Base-by-base conservation (phyloP, 2,888 invertebrate species). In the Apotomis betuletana region DNA sequence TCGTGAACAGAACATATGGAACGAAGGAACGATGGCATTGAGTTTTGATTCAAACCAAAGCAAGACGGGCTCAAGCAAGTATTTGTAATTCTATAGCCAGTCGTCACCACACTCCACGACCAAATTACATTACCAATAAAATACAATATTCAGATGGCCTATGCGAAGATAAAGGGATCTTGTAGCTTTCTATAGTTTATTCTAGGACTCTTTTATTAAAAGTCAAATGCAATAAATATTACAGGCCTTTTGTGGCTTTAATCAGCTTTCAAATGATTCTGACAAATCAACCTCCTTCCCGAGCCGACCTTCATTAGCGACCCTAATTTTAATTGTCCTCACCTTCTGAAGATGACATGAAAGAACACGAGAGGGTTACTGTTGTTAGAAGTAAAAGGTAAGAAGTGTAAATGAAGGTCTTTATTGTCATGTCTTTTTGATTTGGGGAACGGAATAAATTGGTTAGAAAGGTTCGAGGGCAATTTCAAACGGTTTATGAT, bases 321-420 rank as follows among this genome's bases (percentile, higher is more conserved):
- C 36, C 59, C 49, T 59, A 67, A 67, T 67, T 51, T 67, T 36
- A 67, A 67, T 58, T 38, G 51, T 58, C 67, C 67, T 36, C 58
- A 38, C 49, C 49, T 38, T 57, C 49, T 51, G 12, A 63, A 59
- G 51, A 67, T 41, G 36, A 51, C 59, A 60, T 59, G 59, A 67
- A 67, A 60, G 67, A 59, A 59, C 51, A n/a, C 67, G 3, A 58
- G 36, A 13, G 49, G 59, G 44, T 8, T n/a, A 12, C 9, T 3
- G 38, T 15, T 15, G 38, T 0, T 27, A 46, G 46, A 44, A 5
- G 44, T 27, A 27, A 27, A 49, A 61, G 46, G 27, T 61, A 61
- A 46, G 4, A 61, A 27, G 46, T 27, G 13, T 36, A 10, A 36
- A 15, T 57, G 9, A 8, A 1, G 41, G 41, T 36, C 10, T 3